These are phyloP conservation scores for Jaculus jaculus DNA, from an alignment of 2,113 vertebrate species.

Conservation along the genomic window DNA sequence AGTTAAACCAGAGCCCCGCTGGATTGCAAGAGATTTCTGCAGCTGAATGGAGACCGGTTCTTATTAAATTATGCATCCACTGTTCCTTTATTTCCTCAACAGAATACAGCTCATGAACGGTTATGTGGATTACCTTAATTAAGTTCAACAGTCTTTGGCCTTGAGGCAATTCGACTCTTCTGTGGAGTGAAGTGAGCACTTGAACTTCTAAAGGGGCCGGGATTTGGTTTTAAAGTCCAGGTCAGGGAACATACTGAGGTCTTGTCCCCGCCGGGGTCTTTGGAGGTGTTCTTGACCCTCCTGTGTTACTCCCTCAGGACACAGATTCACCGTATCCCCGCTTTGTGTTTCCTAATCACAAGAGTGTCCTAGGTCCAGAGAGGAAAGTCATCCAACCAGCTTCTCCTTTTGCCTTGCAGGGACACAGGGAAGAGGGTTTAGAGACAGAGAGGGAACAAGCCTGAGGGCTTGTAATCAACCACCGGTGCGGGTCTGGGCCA, in stretches of 20 bases:
- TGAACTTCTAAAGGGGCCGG: background rate
- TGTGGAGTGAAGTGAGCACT: background rate
- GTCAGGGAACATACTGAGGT: background rate
- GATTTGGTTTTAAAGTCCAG: background rate
- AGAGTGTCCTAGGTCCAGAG: background rate
- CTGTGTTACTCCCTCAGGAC: background rate
- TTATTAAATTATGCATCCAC: constrained; percentile 42
- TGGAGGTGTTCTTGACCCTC: background rate
- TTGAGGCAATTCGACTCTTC: background rate
- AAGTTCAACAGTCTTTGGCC: background rate
- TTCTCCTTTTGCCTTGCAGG: background rate
- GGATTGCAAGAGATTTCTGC: background rate
- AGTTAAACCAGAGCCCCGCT: background rate
- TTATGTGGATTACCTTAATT: background rate
- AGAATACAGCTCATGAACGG: background rate
- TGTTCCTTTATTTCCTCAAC: constrained; percentile 24
- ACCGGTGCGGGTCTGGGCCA: background rate
- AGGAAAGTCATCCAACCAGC: background rate
- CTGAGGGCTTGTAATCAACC: background rate
- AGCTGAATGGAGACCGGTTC: background rate
- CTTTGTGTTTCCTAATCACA: background rate
- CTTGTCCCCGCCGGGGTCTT: background rate
- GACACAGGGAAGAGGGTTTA: background rate
- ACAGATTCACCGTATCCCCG: background rate
- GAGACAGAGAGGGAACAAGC: background rate